Conservation (phyloP, 2,113 vertebrate species). For the Notarius lentiginosus region DNA sequence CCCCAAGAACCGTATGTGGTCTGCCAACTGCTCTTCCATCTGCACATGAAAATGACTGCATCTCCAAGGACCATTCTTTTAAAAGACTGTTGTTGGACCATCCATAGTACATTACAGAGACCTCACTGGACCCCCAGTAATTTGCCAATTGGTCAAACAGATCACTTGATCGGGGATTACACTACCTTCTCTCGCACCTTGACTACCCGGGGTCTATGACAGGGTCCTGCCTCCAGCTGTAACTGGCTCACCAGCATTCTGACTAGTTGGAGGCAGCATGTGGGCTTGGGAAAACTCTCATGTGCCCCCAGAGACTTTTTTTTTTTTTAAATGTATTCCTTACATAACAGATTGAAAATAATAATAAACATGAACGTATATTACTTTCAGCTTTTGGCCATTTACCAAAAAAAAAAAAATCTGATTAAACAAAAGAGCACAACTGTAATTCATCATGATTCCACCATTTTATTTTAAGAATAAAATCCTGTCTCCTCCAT, state of each 20-base stretch:
- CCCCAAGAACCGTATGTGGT: not conserved
- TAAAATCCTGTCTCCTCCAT: constrained; percentile 69
- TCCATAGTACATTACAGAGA: not conserved
- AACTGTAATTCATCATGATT: constrained; percentile 46
- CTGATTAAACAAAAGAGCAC: constrained; percentile 24
- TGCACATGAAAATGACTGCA: not conserved
- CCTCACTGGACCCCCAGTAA: not conserved
- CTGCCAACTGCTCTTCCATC: too few relatives aligned
- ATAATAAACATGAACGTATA: not conserved
- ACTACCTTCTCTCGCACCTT: not conserved
- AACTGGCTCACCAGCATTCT: not conserved
- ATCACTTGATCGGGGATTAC: not conserved
- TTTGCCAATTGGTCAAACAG: not conserved
- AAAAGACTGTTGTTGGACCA: not conserved
- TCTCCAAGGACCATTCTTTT: not conserved
- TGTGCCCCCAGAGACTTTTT: not conserved
- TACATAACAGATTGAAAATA: too few relatives aligned
- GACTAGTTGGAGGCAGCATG: not conserved
- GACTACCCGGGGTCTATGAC: not conserved
- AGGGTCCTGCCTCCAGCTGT: not conserved
- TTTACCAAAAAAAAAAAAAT: constrained; percentile 4
- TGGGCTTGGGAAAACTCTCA: not conserved
- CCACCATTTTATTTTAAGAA: constrained; percentile 75
- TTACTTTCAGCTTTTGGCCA: not conserved
- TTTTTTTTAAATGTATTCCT: too few relatives aligned